Conservation (phyloP, 2,797 vertebrate species). For the Chelon labrosus region DNA sequence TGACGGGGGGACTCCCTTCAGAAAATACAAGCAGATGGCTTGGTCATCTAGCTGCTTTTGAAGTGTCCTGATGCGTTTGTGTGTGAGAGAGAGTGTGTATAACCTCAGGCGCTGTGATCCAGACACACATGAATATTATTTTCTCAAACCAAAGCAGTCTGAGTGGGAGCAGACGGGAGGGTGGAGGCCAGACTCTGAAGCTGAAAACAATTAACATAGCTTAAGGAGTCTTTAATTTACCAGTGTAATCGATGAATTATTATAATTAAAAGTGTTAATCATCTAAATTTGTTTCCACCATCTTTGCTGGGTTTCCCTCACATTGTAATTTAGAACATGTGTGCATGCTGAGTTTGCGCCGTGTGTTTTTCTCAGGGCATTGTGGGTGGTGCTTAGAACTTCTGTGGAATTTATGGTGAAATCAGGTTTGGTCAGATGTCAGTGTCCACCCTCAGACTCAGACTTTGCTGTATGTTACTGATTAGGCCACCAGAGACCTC, state of each 20-base stretch:
- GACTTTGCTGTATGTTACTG: neutral
- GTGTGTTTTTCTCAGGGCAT: neutral
- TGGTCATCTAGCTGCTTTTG: slow-evolving; percentile 48
- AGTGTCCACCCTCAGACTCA: neutral
- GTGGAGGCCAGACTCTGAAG: slow-evolving; percentile 38
- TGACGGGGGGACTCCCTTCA: slow-evolving; percentile 67
- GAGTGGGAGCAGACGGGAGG: slow-evolving; percentile 54
- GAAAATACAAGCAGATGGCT: slow-evolving; percentile 72
- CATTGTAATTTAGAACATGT: slow-evolving; percentile 15
- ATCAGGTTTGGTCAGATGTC: neutral
- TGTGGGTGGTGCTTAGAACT: neutral
- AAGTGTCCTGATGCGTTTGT: slow-evolving; percentile 29
- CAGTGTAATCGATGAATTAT: slow-evolving; percentile 18
- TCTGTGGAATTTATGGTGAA: neutral
- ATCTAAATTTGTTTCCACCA: slow-evolving; percentile 12
- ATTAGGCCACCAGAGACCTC: neutral
- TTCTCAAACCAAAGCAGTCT: slow-evolving; percentile 54
- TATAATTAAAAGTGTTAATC: slow-evolving; percentile 20
- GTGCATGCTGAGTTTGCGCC: neutral
- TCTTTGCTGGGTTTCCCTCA: neutral
- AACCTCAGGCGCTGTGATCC: slow-evolving; percentile 29
- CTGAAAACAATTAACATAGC: slow-evolving; percentile 35
- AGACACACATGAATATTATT: slow-evolving; percentile 56
- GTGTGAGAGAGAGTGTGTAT: slow-evolving; percentile 1
- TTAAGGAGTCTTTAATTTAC: slow-evolving; percentile 43